Percentiles rank a stretch among this genome's conserved stretches.
These are phyloP conservation scores for Drosophila colorata DNA, from an alignment of 2,888 invertebrate genomes.

Conservation along the genomic window DNA sequence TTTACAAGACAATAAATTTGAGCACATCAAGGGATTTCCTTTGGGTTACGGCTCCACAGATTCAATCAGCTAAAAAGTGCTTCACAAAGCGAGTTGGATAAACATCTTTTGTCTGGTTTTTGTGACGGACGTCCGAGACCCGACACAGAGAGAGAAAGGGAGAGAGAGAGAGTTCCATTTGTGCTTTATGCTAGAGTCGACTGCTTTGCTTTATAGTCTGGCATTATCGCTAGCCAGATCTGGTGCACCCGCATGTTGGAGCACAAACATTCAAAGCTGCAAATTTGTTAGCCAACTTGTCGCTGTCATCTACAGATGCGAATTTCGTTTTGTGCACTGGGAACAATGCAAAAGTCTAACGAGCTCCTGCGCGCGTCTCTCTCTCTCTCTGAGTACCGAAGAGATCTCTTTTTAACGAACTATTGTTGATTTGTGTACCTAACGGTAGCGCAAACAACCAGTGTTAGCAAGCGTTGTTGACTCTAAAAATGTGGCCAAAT, in stretches of 20 bases:
- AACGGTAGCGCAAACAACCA: no score
- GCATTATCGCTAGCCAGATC: constrained; percentile 44
- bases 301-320: constrained; percentile 41
- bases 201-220: constrained; percentile 21
- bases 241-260: constrained; percentile 36
- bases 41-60: not conserved
- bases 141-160: constrained; percentile 1
- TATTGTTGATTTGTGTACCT: no score
- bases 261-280: constrained; percentile 25
- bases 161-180: constrained; percentile 2
- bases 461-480: no score
- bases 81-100: constrained; percentile 20
- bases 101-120: constrained; percentile 30
- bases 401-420: not conserved
- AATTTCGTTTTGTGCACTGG: constrained; percentile 1
- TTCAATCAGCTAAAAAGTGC: constrained; percentile 3
- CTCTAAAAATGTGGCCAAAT: not conserved
- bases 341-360: constrained; percentile 10
- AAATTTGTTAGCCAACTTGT: constrained; percentile 32
- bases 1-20: not conserved
- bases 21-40: not conserved
- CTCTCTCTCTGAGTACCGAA: not conserved
- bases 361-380: not conserved
- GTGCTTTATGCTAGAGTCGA: not conserved
- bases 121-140: constrained; percentile 26